These are phyloP conservation scores for Aspidiotus destructor DNA, from an alignment of 2,888 invertebrate genomes.

Conservation along the genomic window DNA sequence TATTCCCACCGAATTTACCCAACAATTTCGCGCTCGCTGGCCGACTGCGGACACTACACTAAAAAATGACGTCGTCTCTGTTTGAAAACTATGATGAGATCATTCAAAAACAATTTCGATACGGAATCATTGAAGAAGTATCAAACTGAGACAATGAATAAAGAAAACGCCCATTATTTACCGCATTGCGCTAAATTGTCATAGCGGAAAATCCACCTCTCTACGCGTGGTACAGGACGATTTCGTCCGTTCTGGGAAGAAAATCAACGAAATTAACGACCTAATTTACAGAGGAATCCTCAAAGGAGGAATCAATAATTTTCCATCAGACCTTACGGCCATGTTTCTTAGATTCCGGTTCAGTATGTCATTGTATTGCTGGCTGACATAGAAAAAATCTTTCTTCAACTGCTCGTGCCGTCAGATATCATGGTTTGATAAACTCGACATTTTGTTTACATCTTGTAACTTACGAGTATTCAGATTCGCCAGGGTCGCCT, in stretches of 20 bases:
- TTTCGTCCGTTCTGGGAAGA: neutral
- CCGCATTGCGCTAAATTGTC: neutral
- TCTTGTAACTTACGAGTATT: neutral
- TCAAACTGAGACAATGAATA: neutral
- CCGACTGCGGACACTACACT: neutral
- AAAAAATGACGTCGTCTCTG: neutral
- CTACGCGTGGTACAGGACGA: neutral
- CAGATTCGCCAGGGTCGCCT: neutral
- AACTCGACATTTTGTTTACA: neutral
- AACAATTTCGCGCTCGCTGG: neutral
- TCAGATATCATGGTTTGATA: neutral
- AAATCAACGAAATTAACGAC: neutral
- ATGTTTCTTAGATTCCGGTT: neutral
- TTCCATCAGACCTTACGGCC: neutral
- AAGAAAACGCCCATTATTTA: neutral
- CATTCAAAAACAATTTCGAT: neutral
- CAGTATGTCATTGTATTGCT: neutral
- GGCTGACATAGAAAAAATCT: constrained; percentile 3
- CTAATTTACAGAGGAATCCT: neutral
- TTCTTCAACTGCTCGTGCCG: neutral
- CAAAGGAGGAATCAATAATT: too few relatives aligned
- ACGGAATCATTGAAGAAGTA: neutral
- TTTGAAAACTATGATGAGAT: neutral
- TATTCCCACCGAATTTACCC: neutral
- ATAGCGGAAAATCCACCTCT: neutral